A percentile compares a stretch with the other conserved stretches of the same genome.
Evolutionary conservation across 2,797 vertebrate species (phyloP).

Genomic region (Psittacula echo): DNA sequence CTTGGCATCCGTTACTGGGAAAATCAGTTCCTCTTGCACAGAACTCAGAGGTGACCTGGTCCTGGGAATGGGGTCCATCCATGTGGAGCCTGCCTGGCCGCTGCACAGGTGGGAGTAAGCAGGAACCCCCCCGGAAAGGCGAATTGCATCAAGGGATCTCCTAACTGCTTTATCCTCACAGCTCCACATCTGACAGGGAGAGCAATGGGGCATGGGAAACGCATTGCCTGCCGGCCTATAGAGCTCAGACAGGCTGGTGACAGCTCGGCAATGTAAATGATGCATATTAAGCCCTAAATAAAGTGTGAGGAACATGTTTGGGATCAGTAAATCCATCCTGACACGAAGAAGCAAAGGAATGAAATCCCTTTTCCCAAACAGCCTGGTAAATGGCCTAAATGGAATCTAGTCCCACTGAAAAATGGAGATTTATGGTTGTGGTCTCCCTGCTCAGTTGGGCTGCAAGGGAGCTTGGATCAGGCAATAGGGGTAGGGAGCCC

Average conservation of each 20-base stretch:
- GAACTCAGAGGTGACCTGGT: neutral
- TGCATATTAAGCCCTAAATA: constrained; percentile 52
- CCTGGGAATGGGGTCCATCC: neutral
- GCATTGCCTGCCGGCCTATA: constrained; percentile 1
- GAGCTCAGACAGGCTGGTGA: constrained; percentile 54
- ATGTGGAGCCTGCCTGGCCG: neutral
- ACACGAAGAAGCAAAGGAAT: constrained; percentile 45
- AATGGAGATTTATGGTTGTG: neutral
- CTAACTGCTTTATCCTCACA: neutral
- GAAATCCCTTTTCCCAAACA: constrained; percentile 51
- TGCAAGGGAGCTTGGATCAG: rapidly evolving
- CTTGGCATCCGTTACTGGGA: rapidly evolving
- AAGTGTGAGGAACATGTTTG: constrained; percentile 56
- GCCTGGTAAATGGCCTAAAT: constrained; percentile 3
- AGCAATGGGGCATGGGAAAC: constrained; percentile 20
- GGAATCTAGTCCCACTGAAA: neutral
- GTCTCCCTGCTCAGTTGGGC: neutral
- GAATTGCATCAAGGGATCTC: neutral
- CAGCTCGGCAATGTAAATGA: constrained; percentile 41
- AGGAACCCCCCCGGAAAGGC: neutral
- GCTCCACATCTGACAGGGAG: constrained; percentile 46
- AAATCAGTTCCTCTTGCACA: neutral
- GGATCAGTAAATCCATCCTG: constrained; percentile 63
- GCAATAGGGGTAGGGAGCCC: neutral
- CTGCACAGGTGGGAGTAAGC: neutral